These are phyloP conservation scores for Myrmophylax atrothorax DNA, from an alignment of 2,113 vertebrate genomes.

Conservation along the genomic window DNA sequence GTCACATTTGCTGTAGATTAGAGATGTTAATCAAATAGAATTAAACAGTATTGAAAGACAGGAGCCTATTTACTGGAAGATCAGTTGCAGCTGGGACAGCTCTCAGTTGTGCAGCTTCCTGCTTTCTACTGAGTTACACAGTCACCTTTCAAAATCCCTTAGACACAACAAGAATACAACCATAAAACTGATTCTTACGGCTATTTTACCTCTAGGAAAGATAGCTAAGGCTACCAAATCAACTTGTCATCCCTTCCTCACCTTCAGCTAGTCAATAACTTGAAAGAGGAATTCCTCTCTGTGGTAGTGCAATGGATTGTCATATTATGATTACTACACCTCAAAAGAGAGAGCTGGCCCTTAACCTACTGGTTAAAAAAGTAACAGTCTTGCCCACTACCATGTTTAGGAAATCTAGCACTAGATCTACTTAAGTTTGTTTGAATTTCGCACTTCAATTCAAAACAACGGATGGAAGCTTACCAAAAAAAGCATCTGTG, in stretches of 20 bases:
- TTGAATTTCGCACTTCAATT: not conserved
- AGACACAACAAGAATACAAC: not conserved
- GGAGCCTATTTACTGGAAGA: not conserved
- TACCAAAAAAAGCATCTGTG: not conserved
- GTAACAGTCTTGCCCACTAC: not conserved
- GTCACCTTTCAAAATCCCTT: not conserved
- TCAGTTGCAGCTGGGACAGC: not conserved
- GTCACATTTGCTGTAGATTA: not conserved
- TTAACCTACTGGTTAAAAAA: not conserved
- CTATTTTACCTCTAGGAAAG: not conserved
- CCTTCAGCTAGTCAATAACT: not conserved
- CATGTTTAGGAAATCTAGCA: not conserved
- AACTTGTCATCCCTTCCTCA: not conserved
- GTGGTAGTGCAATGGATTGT: fast-evolving
- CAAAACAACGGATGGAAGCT: not conserved
- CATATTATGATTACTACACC: not conserved
- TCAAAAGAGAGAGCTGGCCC: not conserved
- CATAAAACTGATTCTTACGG: not conserved
- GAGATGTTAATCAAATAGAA: not conserved
- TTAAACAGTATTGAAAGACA: not conserved
- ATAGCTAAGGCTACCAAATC: not conserved
- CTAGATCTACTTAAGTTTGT: not conserved
- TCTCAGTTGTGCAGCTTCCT: not conserved
- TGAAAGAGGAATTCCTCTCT: not conserved
- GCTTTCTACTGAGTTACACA: not conserved